Evolutionary conservation across 53 echinoderm and acorn worm genomes (phyloP), one percentile per base, ranked within the genome.

Genomic region (Henricia sp.): DNA sequence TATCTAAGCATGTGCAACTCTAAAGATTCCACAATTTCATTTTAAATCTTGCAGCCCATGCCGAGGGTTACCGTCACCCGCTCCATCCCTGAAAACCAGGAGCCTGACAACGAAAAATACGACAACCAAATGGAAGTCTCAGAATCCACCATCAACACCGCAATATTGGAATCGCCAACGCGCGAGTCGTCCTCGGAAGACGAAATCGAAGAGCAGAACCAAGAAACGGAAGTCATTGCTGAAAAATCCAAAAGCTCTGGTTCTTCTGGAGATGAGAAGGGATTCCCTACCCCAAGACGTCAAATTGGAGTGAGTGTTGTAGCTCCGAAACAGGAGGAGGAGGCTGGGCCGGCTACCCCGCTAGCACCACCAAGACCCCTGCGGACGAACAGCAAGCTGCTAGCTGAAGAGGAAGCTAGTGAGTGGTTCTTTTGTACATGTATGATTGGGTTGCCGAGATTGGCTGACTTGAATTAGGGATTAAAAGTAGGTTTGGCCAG

Each of bases 391-490:
- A 64, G 62, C 64, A 80, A 80, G 50, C 44, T 80, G 30, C 64
- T 80, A 3, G 80, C 80, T 34, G 80, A 80, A 25, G 80, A 80
- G 34, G 80, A 80, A 80, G 80, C 80, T n/a, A 80, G 80, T 80
- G 64, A 80, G 80, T 80, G 48, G 28, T 13, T 32, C 30, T 28
- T 30, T 24, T 55, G 23, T 55, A 55, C 8, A 21, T n/a, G n/a
- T n/a, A n/a, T 26, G 23, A 24, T 11, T 10, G 23, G 0, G 27
- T 55, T 21, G 23, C 56, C 11, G 56, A 55, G 23, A 55, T 1
- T 55, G n/a, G n/a, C n/a, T n/a, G n/a, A n/a, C n/a, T n/a, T n/a
- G n/a, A n/a, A n/a, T n/a, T n/a, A n/a, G n/a, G n/a, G n/a, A n/a
- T n/a, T n/a, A n/a, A n/a, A n/a, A n/a, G n/a, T n/a, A n/a, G n/a